phyloP scores from a whole-genome alignment of 2,113 vertebrate genomes.

The Phaethornis superciliosus region DNA sequence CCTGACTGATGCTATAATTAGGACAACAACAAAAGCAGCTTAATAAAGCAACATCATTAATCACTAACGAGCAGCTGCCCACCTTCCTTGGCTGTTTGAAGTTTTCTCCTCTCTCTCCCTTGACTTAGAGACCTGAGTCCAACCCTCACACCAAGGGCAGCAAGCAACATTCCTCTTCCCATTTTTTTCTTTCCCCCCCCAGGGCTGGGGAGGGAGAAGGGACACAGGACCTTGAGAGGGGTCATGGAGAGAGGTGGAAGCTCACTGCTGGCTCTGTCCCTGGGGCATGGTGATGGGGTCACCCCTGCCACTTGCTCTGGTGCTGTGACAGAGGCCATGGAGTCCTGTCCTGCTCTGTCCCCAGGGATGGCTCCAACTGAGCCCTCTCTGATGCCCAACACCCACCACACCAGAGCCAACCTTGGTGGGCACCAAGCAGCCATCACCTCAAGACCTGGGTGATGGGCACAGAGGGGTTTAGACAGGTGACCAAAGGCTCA shows the following conservation, averaged over 20 bases:
- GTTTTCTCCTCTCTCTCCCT: neutral
- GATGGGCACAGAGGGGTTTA: neutral
- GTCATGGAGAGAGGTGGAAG: neutral
- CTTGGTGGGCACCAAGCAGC: neutral
- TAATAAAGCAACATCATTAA: neutral
- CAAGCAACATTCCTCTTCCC: neutral
- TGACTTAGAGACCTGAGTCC: neutral
- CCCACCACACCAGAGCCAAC: rapidly evolving
- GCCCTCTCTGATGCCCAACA: rapidly evolving
- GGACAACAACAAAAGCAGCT: neutral
- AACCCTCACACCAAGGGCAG: neutral
- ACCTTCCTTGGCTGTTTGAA: neutral
- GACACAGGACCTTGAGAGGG: neutral
- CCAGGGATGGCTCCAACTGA: neutral
- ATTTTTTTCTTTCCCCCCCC: neutral
- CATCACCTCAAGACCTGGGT: neutral
- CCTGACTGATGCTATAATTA: neutral
- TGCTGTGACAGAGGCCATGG: neutral
- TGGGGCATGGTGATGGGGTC: rapidly evolving
- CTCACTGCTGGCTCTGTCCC: neutral
- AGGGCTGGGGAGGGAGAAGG: neutral
- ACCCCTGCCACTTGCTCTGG: neutral
- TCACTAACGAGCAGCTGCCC: neutral
- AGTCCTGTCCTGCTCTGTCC: rapidly evolving
- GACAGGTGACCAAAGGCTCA: rapidly evolving